Percentiles rank a stretch among this genome's conserved stretches.
Evolutionary conservation across 2,113 vertebrate species (phyloP).

Genomic region (Elachura formosa): DNA sequence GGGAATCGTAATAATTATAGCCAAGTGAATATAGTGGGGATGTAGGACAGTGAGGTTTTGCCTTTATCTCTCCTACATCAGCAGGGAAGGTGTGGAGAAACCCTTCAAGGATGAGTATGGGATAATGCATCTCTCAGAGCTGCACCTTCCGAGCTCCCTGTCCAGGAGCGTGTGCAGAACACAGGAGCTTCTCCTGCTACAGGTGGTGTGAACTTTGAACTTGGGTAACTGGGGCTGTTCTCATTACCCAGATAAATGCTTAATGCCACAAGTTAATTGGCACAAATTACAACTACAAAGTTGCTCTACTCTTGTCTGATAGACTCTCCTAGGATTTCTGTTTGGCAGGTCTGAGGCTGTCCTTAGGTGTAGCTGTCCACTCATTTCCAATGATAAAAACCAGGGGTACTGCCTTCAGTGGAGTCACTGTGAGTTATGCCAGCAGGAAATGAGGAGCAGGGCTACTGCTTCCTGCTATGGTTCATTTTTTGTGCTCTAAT

Average conservation of each 20-base stretch:
- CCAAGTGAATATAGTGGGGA: neutral
- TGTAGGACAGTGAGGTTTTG: neutral
- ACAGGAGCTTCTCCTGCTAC: rapidly evolving
- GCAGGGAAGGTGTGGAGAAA: neutral
- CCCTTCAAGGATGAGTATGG: neutral
- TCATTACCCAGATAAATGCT: slow-evolving; percentile 23
- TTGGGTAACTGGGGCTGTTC: neutral
- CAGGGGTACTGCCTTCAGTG: neutral
- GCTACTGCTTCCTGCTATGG: neutral
- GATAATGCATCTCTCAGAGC: neutral
- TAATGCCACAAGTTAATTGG: neutral
- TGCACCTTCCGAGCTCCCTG: neutral
- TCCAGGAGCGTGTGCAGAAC: neutral
- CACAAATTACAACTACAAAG: neutral
- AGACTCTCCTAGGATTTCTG: neutral
- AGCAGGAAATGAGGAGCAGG: neutral
- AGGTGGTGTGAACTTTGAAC: neutral
- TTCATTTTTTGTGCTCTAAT: neutral
- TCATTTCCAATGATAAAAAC: neutral
- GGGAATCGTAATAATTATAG: neutral
- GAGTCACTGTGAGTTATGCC: neutral
- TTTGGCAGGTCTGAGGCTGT: neutral
- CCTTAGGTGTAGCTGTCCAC: neutral
- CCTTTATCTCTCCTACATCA: neutral
- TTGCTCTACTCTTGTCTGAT: neutral